Evolutionary conservation across 1,140 invertebrate species (phyloP), one percentile per base, ranked within the genome.

Genomic region (Manduca sexta): DNA sequence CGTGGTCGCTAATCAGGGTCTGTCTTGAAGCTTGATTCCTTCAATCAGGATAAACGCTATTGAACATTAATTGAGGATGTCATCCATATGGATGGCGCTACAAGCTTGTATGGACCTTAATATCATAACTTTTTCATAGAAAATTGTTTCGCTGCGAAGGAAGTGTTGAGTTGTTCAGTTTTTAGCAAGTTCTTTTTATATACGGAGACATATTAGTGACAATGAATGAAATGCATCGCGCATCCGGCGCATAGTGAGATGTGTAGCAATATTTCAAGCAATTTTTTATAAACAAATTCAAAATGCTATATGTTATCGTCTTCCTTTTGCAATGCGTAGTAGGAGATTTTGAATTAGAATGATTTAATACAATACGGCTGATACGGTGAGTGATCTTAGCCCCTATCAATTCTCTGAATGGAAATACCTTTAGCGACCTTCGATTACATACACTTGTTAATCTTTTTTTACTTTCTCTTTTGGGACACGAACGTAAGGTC

Each of bases 11-110:
- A 34, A 34, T 34, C 13, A 1, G 10, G 11, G 35, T 2, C 4
- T 12, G 11, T 18, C 4, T 5, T 40, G 5, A 18, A 18, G 3
- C 38, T n/a, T 17, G n/a, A 4, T 15, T 18, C 41, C n/a, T 29
- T 21, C 41, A 29, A 64, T 68, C 58, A 55, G 51, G 56, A 56
- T 64, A 68, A 64, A 61, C 52, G 51, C 49, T 54, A 64, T 59
- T 45, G 52, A 64, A 59, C 58, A 61, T 59, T 64, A 64, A 68
- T 68, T 64, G 61, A 56, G 64, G 61, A 68, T 59, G 56, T 57
- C 44, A 62, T 66, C 53, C 52, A 62, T 62, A 59, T 60, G 50
- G 49, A 62, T 62, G 46, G 35, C 34, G 29, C 39, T 31, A 15
- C 34, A 18, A 40, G 44, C 39, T 41, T 45, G 44, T 51, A 47